phyloP scores from a whole-genome alignment of 2,113 vertebrate genomes.

The Plestiodon gilberti region DNA sequence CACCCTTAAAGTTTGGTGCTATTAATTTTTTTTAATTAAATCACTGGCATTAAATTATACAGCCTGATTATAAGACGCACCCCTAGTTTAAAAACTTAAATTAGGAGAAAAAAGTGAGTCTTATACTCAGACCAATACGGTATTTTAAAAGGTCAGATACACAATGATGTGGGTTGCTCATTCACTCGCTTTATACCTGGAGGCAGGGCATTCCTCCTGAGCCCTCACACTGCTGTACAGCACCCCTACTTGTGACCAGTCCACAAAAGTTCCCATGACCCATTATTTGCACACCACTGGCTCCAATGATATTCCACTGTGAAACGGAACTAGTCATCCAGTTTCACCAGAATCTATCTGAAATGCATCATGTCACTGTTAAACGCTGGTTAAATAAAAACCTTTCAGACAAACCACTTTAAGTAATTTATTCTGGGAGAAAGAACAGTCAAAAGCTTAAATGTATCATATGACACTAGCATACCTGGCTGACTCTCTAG shows the following conservation, averaged over 20 bases:
- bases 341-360: neutral
- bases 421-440: neutral
- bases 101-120: too few species aligned
- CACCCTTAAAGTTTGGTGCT: too few species aligned
- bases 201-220: neutral
- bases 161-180: too few species aligned
- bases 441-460: slow-evolving; percentile 1
- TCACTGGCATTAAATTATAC: too few species aligned
- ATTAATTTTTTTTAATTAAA: too few species aligned
- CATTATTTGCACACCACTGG: neutral
- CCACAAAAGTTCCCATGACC: neutral
- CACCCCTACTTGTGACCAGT: neutral
- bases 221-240: neutral
- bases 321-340: neutral
- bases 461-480: neutral
- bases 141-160: too few species aligned
- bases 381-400: neutral
- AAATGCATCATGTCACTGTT: neutral
- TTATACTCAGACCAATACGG: too few species aligned
- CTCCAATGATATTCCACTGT: neutral
- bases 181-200: too few species aligned
- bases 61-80: too few species aligned
- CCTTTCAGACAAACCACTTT: neutral
- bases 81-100: too few species aligned
- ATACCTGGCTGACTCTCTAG: slow-evolving; percentile 9